Evolutionary conservation across 1,140 invertebrate species (phyloP).

Genomic region (Drosophila azteca): DNA sequence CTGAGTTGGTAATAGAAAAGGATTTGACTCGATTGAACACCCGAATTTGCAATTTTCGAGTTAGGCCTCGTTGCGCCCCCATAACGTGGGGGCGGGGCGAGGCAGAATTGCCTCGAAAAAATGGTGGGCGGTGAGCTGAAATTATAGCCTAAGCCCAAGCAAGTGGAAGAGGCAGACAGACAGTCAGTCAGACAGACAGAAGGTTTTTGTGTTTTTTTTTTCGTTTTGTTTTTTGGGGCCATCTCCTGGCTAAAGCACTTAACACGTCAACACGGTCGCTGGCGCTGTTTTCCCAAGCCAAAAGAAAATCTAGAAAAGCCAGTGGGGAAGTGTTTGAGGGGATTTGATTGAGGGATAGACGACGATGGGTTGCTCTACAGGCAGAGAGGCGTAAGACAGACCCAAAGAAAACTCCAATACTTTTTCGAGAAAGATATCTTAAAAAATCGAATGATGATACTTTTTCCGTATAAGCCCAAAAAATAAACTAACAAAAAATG

Average conservation of each 20-base stretch:
- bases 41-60: slow-evolving; percentile 81
- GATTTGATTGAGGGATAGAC: too few species aligned
- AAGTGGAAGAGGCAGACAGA: slow-evolving; percentile 33
- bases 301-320: slow-evolving; percentile 4
- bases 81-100: slow-evolving; percentile 29
- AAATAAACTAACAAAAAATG: too few species aligned
- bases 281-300: slow-evolving; percentile 60
- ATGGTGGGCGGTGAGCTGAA: slow-evolving; percentile 47
- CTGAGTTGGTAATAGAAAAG: slow-evolving; percentile 70
- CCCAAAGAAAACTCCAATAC: too few species aligned
- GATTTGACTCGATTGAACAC: slow-evolving; percentile 74
- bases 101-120: slow-evolving; percentile 30
- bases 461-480: too few species aligned
- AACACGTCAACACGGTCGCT: slow-evolving; percentile 72
- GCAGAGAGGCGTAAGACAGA: too few species aligned
- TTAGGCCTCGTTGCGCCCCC: slow-evolving; percentile 67
- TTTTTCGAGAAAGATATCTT: too few species aligned
- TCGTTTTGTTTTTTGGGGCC: slow-evolving; percentile 18
- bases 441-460: too few species aligned
- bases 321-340: too few species aligned
- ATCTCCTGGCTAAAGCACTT: slow-evolving; percentile 65
- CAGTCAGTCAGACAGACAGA: neutral
- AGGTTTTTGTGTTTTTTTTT: slow-evolving; percentile 2
- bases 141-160: slow-evolving; percentile 40
- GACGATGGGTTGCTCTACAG: too few species aligned